Percentiles rank a stretch among this genome's conserved stretches.
Conservation (phyloP, 2,113 vertebrate species). For the Ptilonorhynchus violaceus region DNA sequence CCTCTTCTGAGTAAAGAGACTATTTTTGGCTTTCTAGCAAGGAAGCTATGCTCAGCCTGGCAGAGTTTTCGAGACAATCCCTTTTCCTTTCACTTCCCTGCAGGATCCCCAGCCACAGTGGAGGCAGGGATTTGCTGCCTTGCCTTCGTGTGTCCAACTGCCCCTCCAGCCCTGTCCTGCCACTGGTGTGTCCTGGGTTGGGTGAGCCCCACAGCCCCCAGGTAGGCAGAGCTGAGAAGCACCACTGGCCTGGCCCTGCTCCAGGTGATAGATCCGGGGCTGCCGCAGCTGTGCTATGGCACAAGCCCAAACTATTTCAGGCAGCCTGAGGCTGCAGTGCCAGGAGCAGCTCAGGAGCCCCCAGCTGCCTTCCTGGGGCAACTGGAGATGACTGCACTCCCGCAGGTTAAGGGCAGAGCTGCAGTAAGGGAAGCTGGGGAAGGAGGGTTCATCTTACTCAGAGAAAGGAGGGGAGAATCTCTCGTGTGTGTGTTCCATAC, state of each 20-base stretch:
- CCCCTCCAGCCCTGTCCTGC: neutral
- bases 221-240: neutral
- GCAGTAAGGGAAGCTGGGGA: neutral
- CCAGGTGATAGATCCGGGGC: neutral
- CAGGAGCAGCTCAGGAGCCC: neutral
- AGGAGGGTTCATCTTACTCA: neutral
- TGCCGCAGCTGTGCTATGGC: neutral
- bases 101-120: neutral
- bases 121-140: neutral
- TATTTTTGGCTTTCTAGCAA: constrained; percentile 54
- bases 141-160: neutral
- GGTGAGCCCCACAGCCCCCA: rapidly evolving
- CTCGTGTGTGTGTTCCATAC: rapidly evolving
- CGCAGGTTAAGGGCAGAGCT: neutral
- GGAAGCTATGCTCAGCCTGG: neutral
- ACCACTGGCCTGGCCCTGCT: neutral
- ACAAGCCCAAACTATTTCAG: neutral
- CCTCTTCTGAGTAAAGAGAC: constrained; percentile 1
- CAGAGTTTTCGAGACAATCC: neutral
- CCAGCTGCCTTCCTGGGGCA: neutral
- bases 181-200: rapidly evolving
- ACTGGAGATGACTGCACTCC: neutral
- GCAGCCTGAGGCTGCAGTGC: neutral
- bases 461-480: neutral
- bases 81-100: neutral